phyloP scores from a whole-genome alignment of 2,113 vertebrate genomes.

The Theristicus caerulescens region DNA sequence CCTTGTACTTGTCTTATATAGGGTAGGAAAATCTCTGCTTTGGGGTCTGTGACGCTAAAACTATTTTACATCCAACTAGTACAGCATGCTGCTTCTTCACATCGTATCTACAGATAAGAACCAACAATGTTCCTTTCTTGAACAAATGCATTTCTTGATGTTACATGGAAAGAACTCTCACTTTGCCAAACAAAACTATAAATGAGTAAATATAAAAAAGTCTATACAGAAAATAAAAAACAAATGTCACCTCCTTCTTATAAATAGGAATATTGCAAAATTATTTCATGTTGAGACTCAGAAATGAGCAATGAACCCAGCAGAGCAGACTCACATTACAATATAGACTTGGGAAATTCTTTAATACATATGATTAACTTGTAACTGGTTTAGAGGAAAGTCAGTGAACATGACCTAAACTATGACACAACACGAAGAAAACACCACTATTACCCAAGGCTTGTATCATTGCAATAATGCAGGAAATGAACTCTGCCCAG shows the following conservation, averaged over 20 bases:
- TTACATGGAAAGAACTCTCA: background rate
- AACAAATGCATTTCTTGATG: background rate
- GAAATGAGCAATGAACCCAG: background rate
- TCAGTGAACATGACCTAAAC: background rate
- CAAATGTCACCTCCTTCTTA: background rate
- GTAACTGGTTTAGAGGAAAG: background rate
- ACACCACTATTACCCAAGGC: background rate
- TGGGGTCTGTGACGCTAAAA: background rate
- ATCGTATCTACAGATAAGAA: background rate
- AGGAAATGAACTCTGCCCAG: background rate
- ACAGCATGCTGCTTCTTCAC: background rate
- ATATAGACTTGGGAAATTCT: background rate
- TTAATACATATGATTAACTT: background rate
- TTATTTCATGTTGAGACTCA: background rate
- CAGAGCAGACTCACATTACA: background rate
- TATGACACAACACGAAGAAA: background rate
- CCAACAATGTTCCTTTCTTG: accelerated
- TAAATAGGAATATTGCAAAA: background rate
- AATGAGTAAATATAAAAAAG: background rate
- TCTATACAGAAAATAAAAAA: background rate
- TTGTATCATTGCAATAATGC: background rate
- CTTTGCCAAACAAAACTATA: background rate
- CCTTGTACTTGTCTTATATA: background rate
- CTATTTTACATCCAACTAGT: background rate
- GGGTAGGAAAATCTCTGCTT: background rate